Conservation (phyloP, 2,888 invertebrate genomes). For the Drosophila atripex region DNA sequence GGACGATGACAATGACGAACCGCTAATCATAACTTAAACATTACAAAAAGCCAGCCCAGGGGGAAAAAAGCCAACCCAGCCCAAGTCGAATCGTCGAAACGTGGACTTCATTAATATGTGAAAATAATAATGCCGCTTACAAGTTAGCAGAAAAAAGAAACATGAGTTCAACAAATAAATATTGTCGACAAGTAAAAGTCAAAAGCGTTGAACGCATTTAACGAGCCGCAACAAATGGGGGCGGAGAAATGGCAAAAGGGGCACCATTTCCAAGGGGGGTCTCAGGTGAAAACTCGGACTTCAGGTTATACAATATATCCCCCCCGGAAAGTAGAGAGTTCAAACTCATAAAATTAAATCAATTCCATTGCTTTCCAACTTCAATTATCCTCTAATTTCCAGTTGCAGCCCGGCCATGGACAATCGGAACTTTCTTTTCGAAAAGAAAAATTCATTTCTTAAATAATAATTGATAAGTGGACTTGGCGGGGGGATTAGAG, state of each 20-base stretch:
- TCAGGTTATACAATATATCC: constrained; percentile 2
- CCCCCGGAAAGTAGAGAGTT: not conserved
- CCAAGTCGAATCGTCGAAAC: constrained; percentile 57
- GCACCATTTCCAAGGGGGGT: too few relatives aligned
- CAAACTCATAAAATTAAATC: not conserved
- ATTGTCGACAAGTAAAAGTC: constrained; percentile 62
- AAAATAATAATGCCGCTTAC: constrained; percentile 52
- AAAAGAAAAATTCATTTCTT: constrained; percentile 8
- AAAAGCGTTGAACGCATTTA: constrained; percentile 47
- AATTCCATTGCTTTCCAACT: not conserved
- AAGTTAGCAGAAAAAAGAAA: constrained; percentile 10
- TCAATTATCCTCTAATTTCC: not conserved
- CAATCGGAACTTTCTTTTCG: constrained; percentile 27
- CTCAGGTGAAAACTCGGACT: constrained; percentile 1
- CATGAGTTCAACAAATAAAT: constrained; percentile 25
- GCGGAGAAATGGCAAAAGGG: not conserved
- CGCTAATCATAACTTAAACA: constrained; percentile 74
- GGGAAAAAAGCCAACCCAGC: constrained; percentile 15
- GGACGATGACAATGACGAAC: constrained; percentile 66
- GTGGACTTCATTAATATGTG: constrained; percentile 70
- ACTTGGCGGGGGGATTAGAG: constrained; percentile 57
- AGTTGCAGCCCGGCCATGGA: constrained; percentile 11
- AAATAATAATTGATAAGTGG: constrained; percentile 50
- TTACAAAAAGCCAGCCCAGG: constrained; percentile 47
- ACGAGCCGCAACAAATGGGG: constrained; percentile 58